These are phyloP conservation scores for Vannuccia rotundouncinata DNA, from an alignment of 2,888 invertebrate genomes.

Conservation along the genomic window DNA sequence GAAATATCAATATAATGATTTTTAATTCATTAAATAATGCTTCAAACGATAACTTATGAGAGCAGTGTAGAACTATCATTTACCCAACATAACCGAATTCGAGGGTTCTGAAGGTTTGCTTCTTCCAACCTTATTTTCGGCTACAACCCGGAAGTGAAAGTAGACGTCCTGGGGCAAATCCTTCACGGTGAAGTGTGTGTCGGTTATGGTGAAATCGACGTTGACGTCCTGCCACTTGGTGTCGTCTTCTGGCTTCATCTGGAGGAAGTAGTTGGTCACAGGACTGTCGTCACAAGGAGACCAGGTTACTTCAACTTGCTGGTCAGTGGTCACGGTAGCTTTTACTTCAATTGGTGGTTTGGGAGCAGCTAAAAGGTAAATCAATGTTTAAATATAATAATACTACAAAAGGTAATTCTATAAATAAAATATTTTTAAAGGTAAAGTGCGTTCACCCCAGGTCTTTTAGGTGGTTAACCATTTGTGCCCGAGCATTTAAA, in stretches of 20 bases:
- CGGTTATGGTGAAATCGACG: constrained; percentile 59
- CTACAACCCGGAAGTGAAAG: constrained; percentile 45
- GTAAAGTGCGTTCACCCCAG: too few species aligned
- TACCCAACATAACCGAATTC: constrained; percentile 44
- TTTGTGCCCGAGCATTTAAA: too few species aligned
- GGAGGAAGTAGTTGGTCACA: constrained; percentile 41
- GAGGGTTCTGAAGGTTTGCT: constrained; percentile 46
- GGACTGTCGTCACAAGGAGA: constrained; percentile 41
- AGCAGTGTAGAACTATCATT: too few species aligned
- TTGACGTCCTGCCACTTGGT: constrained; percentile 64
- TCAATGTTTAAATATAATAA: too few species aligned
- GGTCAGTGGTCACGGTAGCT: background rate
- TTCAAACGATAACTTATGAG: too few species aligned
- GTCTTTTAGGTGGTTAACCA: too few species aligned
- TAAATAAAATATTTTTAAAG: too few species aligned
- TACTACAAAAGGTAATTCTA: too few species aligned
- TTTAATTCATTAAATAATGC: too few species aligned
- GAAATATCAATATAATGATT: too few species aligned
- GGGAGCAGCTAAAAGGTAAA: background rate
- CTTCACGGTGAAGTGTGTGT: constrained; percentile 35
- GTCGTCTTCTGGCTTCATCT: constrained; percentile 38
- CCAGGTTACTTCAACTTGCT: constrained; percentile 40
- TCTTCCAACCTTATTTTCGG: constrained; percentile 45
- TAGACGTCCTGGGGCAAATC: constrained; percentile 45
- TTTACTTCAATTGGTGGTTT: constrained; percentile 20